phyloP scores from a whole-genome alignment of 2,797 vertebrate genomes.

The Gymnodraco acuticeps region DNA sequence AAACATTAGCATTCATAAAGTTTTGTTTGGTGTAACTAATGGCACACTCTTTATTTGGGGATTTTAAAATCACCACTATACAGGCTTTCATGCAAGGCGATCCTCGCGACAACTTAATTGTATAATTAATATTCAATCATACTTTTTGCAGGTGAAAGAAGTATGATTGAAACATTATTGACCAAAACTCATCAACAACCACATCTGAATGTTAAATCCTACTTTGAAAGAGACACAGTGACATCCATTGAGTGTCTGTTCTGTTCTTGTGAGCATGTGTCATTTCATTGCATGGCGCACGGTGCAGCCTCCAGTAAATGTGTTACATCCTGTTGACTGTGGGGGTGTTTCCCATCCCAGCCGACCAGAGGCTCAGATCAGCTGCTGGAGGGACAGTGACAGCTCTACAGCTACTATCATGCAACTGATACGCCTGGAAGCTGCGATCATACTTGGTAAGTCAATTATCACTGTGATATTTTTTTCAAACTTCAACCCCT shows the following conservation, averaged over 20 bases:
- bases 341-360: slow-evolving; percentile 54
- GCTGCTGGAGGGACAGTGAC: slow-evolving; percentile 40
- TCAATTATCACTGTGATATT: background rate
- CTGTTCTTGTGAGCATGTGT: background rate
- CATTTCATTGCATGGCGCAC: slow-evolving; percentile 23
- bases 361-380: slow-evolving; percentile 19
- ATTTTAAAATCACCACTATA: background rate
- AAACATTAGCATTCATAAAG: too few relatives aligned
- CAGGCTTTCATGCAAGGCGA: background rate
- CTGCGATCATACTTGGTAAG: slow-evolving; percentile 76
- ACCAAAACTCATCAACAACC: background rate
- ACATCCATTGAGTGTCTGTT: background rate
- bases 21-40: background rate
- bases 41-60: background rate
- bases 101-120: background rate
- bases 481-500: background rate
- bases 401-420: slow-evolving; percentile 58
- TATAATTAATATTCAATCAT: background rate
- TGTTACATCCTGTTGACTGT: slow-evolving; percentile 51
- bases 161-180: background rate
- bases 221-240: background rate
- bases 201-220: background rate
- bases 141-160: background rate
- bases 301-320: slow-evolving; percentile 39
- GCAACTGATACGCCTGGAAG: slow-evolving; percentile 43